Base-by-base conservation (phyloP, 2,797 vertebrate genomes). In the Sebastes goodei region DNA sequence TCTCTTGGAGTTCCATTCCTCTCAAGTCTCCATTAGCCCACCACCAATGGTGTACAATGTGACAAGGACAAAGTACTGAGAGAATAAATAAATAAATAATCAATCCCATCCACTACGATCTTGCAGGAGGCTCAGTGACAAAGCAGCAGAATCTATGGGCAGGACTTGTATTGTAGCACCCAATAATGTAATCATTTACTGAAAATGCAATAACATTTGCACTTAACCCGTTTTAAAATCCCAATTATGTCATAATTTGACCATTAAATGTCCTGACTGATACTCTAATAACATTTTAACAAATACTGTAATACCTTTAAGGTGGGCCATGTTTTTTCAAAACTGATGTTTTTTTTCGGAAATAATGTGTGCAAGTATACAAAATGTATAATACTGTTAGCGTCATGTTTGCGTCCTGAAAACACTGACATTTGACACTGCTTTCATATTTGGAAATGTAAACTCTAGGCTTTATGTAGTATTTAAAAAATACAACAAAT, bases 61-160 rank as follows among this genome's bases (percentile, higher is more conserved):
- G 55, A 52, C 65, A 76, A 61, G 32, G 15, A 38, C 21, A 82
- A 68, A 53, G 12, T 52, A 42, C 0, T 27, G 59, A 68, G 14
- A 14, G 14, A 14, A 38, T 57, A 74, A 27, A 60, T 57, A 74
- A 32, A 60, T 53, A 53, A 9, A 57, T 3, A 14, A 17, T 62
- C 15, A 38, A 46, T 80, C 46, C 53, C 42, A 6, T 55, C 42
- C 32, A 42, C 6, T 9, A 21, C n/a, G 32, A 17, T 76, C 57
- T 25, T 21, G 49, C 49, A 21, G 49, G 49, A 53, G 20, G 49
- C 49, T 53, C 46, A 20, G 17, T 49, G 46, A 8, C 46, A 49
- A 49, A 49, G 68, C 79, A 78, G 56, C 29, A 21, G 21, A 64
- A 70, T 83, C 66, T 79, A 27, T 68, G 46, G 3, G 42, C 63